These are phyloP conservation scores for Caenorhabditis sulstoni DNA, from an alignment of 2,888 invertebrate species.

Conservation along the genomic window DNA sequence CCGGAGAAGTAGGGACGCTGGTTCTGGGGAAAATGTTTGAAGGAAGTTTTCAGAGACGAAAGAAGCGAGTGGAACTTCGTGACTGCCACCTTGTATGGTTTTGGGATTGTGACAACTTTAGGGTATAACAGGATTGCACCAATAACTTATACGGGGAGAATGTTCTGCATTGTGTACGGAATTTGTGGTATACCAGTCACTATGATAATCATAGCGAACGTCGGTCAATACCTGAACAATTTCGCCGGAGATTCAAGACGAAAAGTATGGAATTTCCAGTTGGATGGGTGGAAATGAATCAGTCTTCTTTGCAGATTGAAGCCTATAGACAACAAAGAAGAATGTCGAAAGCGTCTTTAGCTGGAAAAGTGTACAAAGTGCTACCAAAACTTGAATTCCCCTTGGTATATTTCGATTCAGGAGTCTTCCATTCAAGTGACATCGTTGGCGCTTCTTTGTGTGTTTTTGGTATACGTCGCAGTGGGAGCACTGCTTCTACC, in stretches of 20 bases:
- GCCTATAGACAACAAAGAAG: slow-evolving; percentile 71
- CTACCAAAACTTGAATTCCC: neutral
- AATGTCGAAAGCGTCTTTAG: slow-evolving; percentile 72
- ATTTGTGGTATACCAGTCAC: slow-evolving; percentile 79
- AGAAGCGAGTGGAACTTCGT: slow-evolving; percentile 76
- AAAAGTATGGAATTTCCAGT: slow-evolving; percentile 69
- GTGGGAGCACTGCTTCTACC: slow-evolving; percentile 78
- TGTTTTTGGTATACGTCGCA: slow-evolving; percentile 78
- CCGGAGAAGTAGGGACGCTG: slow-evolving; percentile 48
- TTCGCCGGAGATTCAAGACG: slow-evolving; percentile 77
- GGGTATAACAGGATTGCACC: slow-evolving; percentile 80
- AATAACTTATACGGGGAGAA: slow-evolving; percentile 76
- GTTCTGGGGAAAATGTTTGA: neutral
- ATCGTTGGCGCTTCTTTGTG: slow-evolving; percentile 73
- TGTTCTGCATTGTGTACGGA: slow-evolving; percentile 79
- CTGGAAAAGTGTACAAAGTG: slow-evolving; percentile 70
- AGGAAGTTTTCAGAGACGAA: slow-evolving; percentile 62
- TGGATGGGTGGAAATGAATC: too few species aligned
- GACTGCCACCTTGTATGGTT: slow-evolving; percentile 79
- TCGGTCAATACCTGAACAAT: slow-evolving; percentile 79
- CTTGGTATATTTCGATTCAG: slow-evolving; percentile 1
- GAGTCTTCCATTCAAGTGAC: slow-evolving; percentile 74
- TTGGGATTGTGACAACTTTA: slow-evolving; percentile 79
- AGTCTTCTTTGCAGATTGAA: slow-evolving; percentile 73
- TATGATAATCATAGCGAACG: slow-evolving; percentile 80